Percentiles rank a stretch among this genome's conserved stretches.
These are phyloP conservation scores for Caenorhabditis sp. DNA, from an alignment of 2,888 invertebrate genomes.

Conservation along the genomic window DNA sequence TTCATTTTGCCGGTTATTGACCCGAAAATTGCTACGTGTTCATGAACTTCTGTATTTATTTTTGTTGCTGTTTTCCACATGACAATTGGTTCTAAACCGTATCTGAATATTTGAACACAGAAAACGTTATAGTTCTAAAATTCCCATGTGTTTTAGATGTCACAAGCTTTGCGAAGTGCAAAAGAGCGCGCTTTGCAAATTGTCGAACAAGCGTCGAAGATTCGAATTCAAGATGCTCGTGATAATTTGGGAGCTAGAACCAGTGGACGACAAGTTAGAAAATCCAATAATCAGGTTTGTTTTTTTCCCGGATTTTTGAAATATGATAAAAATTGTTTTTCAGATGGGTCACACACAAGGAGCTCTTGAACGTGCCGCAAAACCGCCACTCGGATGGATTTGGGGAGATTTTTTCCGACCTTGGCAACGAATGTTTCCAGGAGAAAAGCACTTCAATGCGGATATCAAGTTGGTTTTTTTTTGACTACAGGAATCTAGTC, in stretches of 20 bases:
- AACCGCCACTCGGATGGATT: constrained; percentile 70
- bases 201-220: constrained; percentile 57
- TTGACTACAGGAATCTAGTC: background rate
- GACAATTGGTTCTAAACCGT: background rate
- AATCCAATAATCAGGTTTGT: constrained; percentile 60
- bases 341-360: constrained; percentile 57
- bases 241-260: constrained; percentile 68
- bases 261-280: constrained; percentile 53
- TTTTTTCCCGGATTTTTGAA: background rate
- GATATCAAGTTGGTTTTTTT: constrained; percentile 59
- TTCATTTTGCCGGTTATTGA: background rate
- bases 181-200: constrained; percentile 62
- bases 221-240: constrained; percentile 59
- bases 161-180: constrained; percentile 46
- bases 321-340: background rate
- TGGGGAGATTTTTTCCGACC: constrained; percentile 70
- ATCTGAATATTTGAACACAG: background rate
- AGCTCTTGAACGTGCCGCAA: constrained; percentile 64
- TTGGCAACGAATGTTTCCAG: constrained; percentile 69
- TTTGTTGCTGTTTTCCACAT: too few species aligned
- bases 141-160: constrained; percentile 14
- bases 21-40: background rate
- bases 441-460: constrained; percentile 65
- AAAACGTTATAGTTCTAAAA: background rate
- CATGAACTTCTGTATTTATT: background rate